These are phyloP conservation scores for Wiebesia pumilae DNA, from an alignment of 1,140 invertebrate genomes.

Conservation along the genomic window DNA sequence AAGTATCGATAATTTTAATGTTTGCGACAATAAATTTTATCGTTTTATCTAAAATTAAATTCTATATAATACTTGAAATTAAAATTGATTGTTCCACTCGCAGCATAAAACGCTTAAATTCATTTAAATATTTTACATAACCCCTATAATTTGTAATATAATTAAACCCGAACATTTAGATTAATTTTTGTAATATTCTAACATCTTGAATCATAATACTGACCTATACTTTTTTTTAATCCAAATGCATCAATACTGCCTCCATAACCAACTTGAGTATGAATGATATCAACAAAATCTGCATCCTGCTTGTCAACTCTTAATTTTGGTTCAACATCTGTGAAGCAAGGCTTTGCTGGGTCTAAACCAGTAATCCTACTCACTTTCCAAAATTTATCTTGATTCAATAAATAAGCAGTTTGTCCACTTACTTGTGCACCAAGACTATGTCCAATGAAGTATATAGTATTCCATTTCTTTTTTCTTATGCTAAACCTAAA, in stretches of 20 bases:
- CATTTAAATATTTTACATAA: too few relatives aligned
- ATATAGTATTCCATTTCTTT: constrained; percentile 33
- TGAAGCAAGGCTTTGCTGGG: constrained; percentile 81
- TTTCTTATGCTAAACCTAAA: not conserved
- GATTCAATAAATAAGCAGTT: constrained; percentile 33
- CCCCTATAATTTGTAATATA: too few relatives aligned
- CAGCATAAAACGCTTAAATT: too few relatives aligned
- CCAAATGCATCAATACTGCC: constrained; percentile 31
- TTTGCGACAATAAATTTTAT: too few relatives aligned
- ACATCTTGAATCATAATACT: not conserved
- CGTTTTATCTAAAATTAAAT: too few relatives aligned
- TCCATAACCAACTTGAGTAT: constrained; percentile 68
- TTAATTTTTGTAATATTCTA: too few relatives aligned
- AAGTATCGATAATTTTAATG: too few relatives aligned
- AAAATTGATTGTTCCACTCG: too few relatives aligned
- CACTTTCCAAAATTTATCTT: constrained; percentile 51
- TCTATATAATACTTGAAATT: too few relatives aligned
- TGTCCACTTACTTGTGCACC: constrained; percentile 49
- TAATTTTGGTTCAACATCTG: constrained; percentile 68
- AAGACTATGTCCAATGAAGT: constrained; percentile 53
- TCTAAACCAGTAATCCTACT: constrained; percentile 77
- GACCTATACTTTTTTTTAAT: constrained; percentile 32
- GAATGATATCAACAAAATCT: constrained; percentile 83
- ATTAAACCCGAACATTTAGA: too few relatives aligned
- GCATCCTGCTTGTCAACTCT: constrained; percentile 78